Evolutionary conservation across 2,888 invertebrate species (phyloP), one percentile per base, ranked within the genome.

Genomic region (Mongoloraphidia duomilia): DNA sequence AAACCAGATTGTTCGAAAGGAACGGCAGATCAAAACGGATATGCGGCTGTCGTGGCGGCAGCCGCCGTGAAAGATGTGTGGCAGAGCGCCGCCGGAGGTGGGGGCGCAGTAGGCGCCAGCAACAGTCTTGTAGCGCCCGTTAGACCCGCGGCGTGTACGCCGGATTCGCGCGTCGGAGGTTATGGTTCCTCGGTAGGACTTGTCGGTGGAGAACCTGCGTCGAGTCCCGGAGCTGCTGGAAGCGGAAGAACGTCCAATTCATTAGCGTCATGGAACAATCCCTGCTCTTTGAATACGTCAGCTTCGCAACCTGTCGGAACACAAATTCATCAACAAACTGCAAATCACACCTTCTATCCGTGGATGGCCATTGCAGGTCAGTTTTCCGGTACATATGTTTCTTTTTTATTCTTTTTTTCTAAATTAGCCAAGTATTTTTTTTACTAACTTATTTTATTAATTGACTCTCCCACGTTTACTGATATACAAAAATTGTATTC

Each of bases 301-400:
- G 82, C 85, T 55, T 79, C 84, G 64, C 82, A 83, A 69, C 79
- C 82, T 56, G 76, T 77, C 56, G 80, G 83, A 46, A 86, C 87
- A 60, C 89, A 85, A 66, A 83, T 89, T 59, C 89, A 90, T 71
- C 91, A 91, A 72, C 87, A 88, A 73, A 79, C 84, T 70, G 81
- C 80, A 73, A 88, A 83, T 72, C 91, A 92, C 79, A 91, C 91
- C 66, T 93, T 93, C 76, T 93, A 93, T 74, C 93, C 93, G 61
- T 93, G 93, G 93, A 93, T 93, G 93, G 92, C 92, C 74, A 92
- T 93, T 78, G 92, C 92, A 92, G 93, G 93, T 92, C 72, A 83
- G 88, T 77, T 26, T 26, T 26, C 26, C 26, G 26, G 26, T 26
- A 26, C 26, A 26, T 26, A 26, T 26, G 26, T 6, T 26, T 26